Conservation (phyloP, 2,113 vertebrate genomes). For the Hyaena hyaena region DNA sequence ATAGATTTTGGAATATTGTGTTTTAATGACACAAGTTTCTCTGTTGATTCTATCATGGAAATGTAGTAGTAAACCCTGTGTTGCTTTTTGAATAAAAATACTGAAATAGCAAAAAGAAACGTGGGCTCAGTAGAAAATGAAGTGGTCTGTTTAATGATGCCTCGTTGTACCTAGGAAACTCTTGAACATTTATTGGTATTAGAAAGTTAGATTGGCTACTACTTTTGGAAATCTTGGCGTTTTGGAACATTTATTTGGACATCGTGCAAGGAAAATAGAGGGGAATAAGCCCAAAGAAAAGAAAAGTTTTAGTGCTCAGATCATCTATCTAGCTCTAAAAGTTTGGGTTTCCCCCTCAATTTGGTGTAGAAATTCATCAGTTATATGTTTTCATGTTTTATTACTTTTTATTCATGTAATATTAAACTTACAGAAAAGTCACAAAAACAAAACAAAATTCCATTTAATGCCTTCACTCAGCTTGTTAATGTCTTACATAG, state of each 20-base stretch:
- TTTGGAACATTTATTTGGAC: background rate
- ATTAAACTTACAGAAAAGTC: background rate
- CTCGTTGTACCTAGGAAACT: background rate
- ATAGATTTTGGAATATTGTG: constrained; percentile 4
- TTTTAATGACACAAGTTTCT: background rate
- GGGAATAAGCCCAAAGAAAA: background rate
- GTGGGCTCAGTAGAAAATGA: constrained; percentile 41
- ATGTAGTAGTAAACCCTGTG: constrained; percentile 21
- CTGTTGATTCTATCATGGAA: constrained; percentile 40
- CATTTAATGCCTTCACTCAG: background rate
- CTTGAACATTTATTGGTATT: background rate
- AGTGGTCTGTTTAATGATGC: background rate
- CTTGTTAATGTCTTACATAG: background rate
- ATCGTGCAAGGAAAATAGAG: background rate
- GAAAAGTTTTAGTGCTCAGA: background rate
- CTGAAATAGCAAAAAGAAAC: constrained; percentile 58
- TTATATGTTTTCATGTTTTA: background rate
- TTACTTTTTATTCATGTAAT: background rate
- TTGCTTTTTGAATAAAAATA: constrained; percentile 52
- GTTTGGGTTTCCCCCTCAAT: background rate
- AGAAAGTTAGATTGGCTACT: background rate
- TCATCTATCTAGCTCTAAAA: background rate
- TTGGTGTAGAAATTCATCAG: background rate
- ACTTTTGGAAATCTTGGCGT: background rate
- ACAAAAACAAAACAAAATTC: background rate